These are phyloP conservation scores for Istiophorus platypterus DNA, from an alignment of 2,113 vertebrate species.

Conservation along the genomic window DNA sequence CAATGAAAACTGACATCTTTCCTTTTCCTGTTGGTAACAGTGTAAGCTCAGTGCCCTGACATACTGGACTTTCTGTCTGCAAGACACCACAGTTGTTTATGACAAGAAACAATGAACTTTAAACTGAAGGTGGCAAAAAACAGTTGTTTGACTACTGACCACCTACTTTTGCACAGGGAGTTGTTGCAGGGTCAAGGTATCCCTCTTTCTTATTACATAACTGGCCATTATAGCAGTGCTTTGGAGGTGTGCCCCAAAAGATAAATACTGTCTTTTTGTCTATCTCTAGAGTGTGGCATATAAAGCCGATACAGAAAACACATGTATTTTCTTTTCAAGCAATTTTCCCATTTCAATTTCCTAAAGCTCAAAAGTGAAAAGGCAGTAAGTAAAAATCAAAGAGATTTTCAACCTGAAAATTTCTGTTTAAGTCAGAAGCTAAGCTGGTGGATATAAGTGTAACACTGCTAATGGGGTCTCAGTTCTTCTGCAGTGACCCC, in stretches of 20 bases:
- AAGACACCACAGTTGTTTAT: neutral
- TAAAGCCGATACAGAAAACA: neutral
- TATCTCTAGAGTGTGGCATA: neutral
- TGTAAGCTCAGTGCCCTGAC: constrained; percentile 2
- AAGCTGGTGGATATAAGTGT: constrained; percentile 76
- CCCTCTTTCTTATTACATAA: constrained; percentile 22
- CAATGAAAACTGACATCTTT: neutral
- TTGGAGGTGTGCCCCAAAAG: neutral
- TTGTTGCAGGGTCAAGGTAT: constrained; percentile 11
- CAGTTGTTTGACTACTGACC: neutral
- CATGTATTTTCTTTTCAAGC: neutral
- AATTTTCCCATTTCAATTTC: neutral
- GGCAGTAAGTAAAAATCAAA: too few species aligned
- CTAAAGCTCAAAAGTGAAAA: neutral
- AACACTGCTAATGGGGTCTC: constrained; percentile 76
- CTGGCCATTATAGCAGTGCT: neutral
- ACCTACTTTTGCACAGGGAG: neutral
- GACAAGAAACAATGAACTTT: neutral
- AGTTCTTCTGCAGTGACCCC: constrained; percentile 70
- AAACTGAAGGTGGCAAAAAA: neutral
- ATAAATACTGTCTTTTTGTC: neutral
- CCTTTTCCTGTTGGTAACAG: neutral
- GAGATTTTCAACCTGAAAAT: constrained; percentile 45
- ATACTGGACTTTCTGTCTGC: neutral
- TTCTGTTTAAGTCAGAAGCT: constrained; percentile 62